A percentile compares a stretch with the other conserved stretches of the same genome.
Conservation (phyloP, 2,113 vertebrate species). For the Neoarius graeffei region DNA sequence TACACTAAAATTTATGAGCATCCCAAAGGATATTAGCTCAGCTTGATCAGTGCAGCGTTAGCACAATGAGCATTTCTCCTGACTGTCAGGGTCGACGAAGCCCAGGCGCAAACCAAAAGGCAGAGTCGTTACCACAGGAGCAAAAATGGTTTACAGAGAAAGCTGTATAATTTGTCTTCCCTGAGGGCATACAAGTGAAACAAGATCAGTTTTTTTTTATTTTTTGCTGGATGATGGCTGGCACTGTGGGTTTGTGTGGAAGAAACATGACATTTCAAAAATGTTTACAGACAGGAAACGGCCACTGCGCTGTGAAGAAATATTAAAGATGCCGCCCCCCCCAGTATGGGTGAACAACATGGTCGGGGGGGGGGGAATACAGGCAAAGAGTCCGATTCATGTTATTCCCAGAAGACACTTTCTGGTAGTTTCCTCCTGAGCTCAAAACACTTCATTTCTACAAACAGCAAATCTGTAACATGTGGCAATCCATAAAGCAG, state of each 20-base stretch:
- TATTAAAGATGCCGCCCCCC: neutral
- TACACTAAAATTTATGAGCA: neutral
- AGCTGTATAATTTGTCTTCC: neutral
- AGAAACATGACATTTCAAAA: neutral
- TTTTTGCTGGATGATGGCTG: neutral
- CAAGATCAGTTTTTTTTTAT: neutral
- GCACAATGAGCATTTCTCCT: neutral
- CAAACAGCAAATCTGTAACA: conserved; percentile 37
- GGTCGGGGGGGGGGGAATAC: neutral
- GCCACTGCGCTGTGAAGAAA: neutral
- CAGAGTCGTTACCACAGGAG: neutral
- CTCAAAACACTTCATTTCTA: neutral
- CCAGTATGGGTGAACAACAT: neutral
- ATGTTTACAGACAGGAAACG: neutral
- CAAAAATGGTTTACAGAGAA: neutral
- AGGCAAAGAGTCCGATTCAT: no score
- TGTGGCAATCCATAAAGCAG: conserved; percentile 39
- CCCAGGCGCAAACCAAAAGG: neutral
- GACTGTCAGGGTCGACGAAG: neutral
- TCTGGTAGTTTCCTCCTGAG: neutral
- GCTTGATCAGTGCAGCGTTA: neutral
- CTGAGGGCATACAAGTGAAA: neutral
- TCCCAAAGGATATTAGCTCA: neutral
- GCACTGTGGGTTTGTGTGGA: no score
- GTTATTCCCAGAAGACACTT: neutral